Percentiles rank a stretch among this genome's conserved stretches.
These are phyloP conservation scores for Tauraco erythrolophus DNA, from an alignment of 2,113 vertebrate species.

Conservation along the genomic window DNA sequence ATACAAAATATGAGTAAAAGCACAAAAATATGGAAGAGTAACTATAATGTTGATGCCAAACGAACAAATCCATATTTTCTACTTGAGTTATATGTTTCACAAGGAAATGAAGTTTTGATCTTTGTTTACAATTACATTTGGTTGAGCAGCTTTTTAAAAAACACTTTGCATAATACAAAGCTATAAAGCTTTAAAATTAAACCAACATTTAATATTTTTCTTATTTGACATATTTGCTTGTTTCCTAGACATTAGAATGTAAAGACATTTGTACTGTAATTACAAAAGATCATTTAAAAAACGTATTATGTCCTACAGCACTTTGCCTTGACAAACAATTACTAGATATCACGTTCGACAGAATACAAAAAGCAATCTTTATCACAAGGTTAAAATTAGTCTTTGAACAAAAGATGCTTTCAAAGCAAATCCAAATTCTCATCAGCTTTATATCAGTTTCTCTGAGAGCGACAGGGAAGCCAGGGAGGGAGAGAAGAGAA, in stretches of 20 bases:
- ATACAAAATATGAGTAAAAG: neutral
- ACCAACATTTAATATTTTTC: neutral
- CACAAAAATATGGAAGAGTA: neutral
- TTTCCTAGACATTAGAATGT: conserved; percentile 35
- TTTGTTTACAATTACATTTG: neutral
- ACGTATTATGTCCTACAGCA: conserved; percentile 65
- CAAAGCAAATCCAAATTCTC: conserved; percentile 71
- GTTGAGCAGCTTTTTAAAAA: neutral
- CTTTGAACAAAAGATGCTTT: conserved; percentile 78
- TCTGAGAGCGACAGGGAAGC: neutral
- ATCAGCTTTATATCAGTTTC: conserved; percentile 64
- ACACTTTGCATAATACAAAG: neutral
- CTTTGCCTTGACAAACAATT: conserved; percentile 82
- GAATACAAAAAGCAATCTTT: conserved; percentile 76
- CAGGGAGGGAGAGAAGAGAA: neutral
- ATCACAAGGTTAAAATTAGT: conserved; percentile 80
- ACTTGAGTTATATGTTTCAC: neutral
- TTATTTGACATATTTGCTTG: conserved; percentile 4
- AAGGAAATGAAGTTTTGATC: neutral
- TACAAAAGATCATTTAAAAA: conserved; percentile 68
- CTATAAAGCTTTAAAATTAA: neutral
- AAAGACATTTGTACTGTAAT: conserved; percentile 63
- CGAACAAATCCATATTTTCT: neutral
- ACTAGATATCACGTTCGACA: conserved; percentile 71
- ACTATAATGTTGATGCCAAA: neutral